A percentile compares a stretch with the other conserved stretches of the same genome.
phyloP scores from a whole-genome alignment of 2,888 invertebrate species.

The Linnaemya tessellans region DNA sequence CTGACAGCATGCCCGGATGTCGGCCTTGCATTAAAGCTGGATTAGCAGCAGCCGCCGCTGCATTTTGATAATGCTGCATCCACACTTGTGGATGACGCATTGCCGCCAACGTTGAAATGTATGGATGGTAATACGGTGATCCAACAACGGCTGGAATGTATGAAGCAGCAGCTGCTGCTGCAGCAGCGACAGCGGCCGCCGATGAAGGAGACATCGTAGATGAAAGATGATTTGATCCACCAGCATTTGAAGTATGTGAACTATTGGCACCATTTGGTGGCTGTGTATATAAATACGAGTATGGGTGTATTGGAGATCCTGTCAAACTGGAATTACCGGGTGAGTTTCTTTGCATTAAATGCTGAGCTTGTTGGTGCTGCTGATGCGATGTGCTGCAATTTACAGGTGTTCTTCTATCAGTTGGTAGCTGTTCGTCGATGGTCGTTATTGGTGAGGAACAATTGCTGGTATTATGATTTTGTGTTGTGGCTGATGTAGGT shows the following conservation, averaged over 20 bases:
- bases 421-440: constrained; percentile 68
- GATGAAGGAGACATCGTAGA: constrained; percentile 75
- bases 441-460: constrained; percentile 78
- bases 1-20: constrained; percentile 72
- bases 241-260: constrained; percentile 76
- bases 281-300: constrained; percentile 80
- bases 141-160: constrained; percentile 82
- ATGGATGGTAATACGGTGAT: constrained; percentile 81
- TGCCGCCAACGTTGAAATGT: constrained; percentile 83
- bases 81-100: constrained; percentile 84
- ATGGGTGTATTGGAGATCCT: constrained; percentile 80
- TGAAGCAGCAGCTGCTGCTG: constrained; percentile 80
- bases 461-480: constrained; percentile 71
- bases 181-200: constrained; percentile 78
- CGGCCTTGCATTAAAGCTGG: constrained; percentile 74
- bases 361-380: constrained; percentile 75
- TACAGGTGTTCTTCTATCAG: constrained; percentile 70
- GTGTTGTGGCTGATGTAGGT: constrained; percentile 76
- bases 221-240: constrained; percentile 71
- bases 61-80: constrained; percentile 84
- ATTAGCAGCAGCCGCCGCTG: constrained; percentile 79
- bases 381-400: constrained; percentile 72
- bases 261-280: constrained; percentile 75
- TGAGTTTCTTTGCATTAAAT: constrained; percentile 78
- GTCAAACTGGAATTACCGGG: constrained; percentile 74